Percentiles rank a stretch among this genome's conserved stretches.
These are phyloP conservation scores for Galerucella calmariensis DNA, from an alignment of 2,888 invertebrate species.

Conservation along the genomic window DNA sequence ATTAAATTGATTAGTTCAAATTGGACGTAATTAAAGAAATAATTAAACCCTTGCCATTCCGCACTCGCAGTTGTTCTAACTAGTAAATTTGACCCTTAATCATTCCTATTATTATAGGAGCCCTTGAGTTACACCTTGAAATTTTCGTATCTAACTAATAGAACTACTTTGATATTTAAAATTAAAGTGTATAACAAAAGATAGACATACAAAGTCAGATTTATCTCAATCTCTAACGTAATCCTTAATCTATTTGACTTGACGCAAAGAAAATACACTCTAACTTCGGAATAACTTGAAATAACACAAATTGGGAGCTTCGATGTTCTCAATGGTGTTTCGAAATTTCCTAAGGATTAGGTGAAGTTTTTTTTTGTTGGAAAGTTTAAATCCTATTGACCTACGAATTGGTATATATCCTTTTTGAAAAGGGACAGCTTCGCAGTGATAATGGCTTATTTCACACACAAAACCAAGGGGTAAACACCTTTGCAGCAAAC, in stretches of 20 bases:
- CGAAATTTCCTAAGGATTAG: slow-evolving; percentile 19
- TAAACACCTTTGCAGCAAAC: slow-evolving; percentile 27
- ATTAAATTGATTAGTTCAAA: slow-evolving; percentile 13
- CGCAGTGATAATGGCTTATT: slow-evolving; percentile 24
- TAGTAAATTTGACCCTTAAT: slow-evolving; percentile 13
- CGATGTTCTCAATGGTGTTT: not conserved
- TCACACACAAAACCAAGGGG: slow-evolving; percentile 29
- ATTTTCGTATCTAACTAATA: not conserved
- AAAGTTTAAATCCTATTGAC: slow-evolving; percentile 31
- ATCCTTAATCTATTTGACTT: not conserved
- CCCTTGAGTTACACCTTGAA: not conserved
- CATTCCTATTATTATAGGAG: not conserved
- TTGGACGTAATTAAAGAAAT: slow-evolving; percentile 23
- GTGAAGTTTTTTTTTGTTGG: slow-evolving; percentile 18
- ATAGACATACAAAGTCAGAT: too few relatives aligned
- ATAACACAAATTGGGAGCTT: slow-evolving; percentile 6
- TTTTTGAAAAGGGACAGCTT: not conserved
- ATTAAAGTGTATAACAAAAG: too few relatives aligned
- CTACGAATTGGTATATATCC: slow-evolving; percentile 19
- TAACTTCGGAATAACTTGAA: not conserved
- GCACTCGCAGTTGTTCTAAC: slow-evolving; percentile 8
- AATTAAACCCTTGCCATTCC: slow-evolving; percentile 16
- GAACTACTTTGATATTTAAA: too few relatives aligned
- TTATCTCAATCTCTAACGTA: too few relatives aligned
- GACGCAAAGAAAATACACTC: slow-evolving; percentile 4